Base-by-base conservation (phyloP, 2,797 vertebrate genomes). In the Melanotaenia nigrans region DNA sequence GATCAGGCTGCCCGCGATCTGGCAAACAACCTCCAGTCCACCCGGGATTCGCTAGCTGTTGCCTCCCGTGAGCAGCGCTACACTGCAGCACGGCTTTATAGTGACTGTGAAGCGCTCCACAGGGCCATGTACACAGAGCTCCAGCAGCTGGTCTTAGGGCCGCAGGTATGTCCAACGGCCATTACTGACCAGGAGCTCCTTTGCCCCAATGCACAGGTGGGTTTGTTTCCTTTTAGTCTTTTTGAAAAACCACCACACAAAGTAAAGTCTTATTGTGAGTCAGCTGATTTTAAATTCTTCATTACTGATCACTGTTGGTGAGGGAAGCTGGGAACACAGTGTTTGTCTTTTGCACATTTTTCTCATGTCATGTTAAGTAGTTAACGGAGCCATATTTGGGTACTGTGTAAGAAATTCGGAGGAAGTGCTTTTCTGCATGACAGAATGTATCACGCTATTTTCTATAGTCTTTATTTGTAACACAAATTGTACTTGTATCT, bases 101-200 rank as follows among this genome's bases (percentile, higher is more conserved):
- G 73, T 3, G 93, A 96, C 74, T 90, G 94, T 3, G 93, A 95
- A 68, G 49, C 79, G 1, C 94, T 98, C 47, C 90, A 68, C 76
- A 89, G 87, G 73, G 83, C 91, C 45, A 86, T 95, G 35, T 96
- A 96, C 87, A 87, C 83, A 25, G 95, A 95, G 79, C 92, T 96
- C 57, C 94, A 94, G 87, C 93, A 94, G 79, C 85, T 97, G 76
- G 89, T 95, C 51, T 91, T 97, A 85, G 92, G 89, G 75, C 95
- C 94, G 65, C 94, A 87, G 89, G 97, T 98, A 91, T 63, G 95
- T 95, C 90, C 89, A 69, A 59, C 7, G 66, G 86, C 88, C 78
- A 63, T 45, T 58, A 58, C 83, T 82, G 87, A 87, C 85, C 92
- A 90, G 92, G 92, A 94, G 71, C 91, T 91, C 62, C 91, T 95